Evolutionary conservation across 2,797 vertebrate species (phyloP), one percentile per base, ranked within the genome.

Genomic region (Chelidonichthys spinosus): DNA sequence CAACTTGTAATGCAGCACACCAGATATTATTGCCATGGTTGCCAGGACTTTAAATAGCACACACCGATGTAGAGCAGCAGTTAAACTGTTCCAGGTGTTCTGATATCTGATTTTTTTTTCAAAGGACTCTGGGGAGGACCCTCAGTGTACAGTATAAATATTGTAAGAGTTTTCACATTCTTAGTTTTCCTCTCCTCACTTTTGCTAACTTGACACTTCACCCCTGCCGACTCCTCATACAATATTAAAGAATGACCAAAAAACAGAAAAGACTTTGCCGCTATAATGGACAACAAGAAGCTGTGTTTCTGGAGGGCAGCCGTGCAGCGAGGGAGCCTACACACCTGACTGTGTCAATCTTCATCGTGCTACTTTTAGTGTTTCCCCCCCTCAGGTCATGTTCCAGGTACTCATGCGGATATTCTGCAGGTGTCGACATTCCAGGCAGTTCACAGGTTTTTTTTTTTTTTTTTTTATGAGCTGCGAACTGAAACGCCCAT

Each of bases 341-440:
- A 15, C 85, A 86, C 81, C 89, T 90, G 86, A 90, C 87, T 49
- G 44, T 76, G 83, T 93, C 89, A 90, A 75, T 92, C 84, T 83
- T 70, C 71, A 9, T 78, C 82, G 50, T 63, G 69, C 83, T 72
- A 71, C 82, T 85, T 87, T 91, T 72, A 87, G 72, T 83, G 74
- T 83, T 90, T 83, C 49, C 50, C 83, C 50, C 83, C 92, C 89
- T 81, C 66, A 79, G 90, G 92, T 83, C 77, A 85, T 86, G 64
- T 90, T 92, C 81, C 85, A 87, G 82, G 85, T 87, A 77, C 73
- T 85, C 40, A 10, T 83, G 69, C 76, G 71, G 40, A 79, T 66
- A 72, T 86, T 89, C 72, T 89, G 89, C 89, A 92, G 87, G 90
- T 92, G 89, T 64, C 83, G 58, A 84, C 90, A 87, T 92, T 92